These are phyloP conservation scores for Oedothorax gibbosus DNA, from an alignment of 1,140 invertebrate species.

Conservation along the genomic window DNA sequence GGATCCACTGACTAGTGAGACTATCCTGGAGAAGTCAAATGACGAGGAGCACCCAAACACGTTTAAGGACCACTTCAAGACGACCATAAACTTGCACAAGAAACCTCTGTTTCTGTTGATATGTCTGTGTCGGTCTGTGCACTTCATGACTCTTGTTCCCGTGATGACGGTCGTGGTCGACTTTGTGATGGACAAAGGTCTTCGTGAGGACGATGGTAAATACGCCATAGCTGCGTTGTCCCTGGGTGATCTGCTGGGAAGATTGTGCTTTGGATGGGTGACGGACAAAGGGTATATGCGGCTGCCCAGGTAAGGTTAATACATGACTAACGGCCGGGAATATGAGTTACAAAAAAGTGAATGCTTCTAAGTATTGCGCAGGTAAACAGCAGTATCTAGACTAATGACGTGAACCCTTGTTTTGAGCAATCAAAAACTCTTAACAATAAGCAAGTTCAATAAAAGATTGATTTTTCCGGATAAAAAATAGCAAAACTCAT, in stretches of 20 bases:
- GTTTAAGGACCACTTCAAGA: background rate
- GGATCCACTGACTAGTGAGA: background rate
- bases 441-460: too few relatives aligned
- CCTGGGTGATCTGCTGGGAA: slow-evolving; percentile 24
- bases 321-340: background rate
- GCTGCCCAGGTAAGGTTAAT: slow-evolving; percentile 16
- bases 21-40: background rate
- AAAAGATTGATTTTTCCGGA: too few relatives aligned
- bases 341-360: too few relatives aligned
- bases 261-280: slow-evolving; percentile 36
- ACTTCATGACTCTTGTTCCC: slow-evolving; percentile 3
- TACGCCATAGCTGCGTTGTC: slow-evolving; percentile 35
- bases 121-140: background rate
- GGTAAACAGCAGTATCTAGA: too few relatives aligned
- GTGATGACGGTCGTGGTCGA: slow-evolving; percentile 27
- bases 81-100: slow-evolving; percentile 5
- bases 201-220: slow-evolving; percentile 9
- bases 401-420: too few relatives aligned
- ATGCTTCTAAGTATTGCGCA: too few relatives aligned
- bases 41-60: slow-evolving; percentile 14
- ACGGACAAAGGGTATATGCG: slow-evolving; percentile 24
- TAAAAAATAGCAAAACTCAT: too few relatives aligned
- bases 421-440: too few relatives aligned
- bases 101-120: slow-evolving; percentile 25
- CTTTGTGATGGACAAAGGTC: slow-evolving; percentile 6